phyloP scores from a whole-genome alignment of 2,113 vertebrate genomes.

The Sitta europaea region DNA sequence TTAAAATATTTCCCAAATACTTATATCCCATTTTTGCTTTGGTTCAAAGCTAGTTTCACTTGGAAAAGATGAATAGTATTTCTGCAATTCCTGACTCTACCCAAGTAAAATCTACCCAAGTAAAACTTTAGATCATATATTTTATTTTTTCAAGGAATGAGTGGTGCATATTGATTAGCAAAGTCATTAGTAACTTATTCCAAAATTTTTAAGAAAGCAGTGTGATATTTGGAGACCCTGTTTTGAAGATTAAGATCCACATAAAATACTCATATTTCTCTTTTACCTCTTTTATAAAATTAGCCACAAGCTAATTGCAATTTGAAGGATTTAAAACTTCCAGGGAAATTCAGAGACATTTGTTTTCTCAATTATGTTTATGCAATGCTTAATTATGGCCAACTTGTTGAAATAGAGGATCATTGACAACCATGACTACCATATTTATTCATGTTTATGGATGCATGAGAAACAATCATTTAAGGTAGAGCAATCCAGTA shows the following conservation, averaged over 20 bases:
- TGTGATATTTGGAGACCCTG: background rate
- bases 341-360: background rate
- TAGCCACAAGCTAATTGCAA: background rate
- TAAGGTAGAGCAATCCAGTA: background rate
- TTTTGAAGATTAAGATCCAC: background rate
- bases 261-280: background rate
- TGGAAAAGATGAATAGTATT: background rate
- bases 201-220: background rate
- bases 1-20: background rate
- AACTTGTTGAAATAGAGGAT: background rate
- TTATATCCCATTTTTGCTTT: background rate
- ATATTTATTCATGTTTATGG: background rate
- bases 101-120: background rate
- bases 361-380: background rate
- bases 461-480: background rate
- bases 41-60: background rate
- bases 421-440: background rate
- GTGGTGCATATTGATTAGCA: background rate
- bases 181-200: background rate
- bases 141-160: background rate
- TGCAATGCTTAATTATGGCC: background rate
- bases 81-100: background rate
- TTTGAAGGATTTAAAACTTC: background rate
- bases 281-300: background rate
- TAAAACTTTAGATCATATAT: background rate